phyloP scores from a whole-genome alignment of 2,888 invertebrate genomes.

The Thymelicus sylvestris region DNA sequence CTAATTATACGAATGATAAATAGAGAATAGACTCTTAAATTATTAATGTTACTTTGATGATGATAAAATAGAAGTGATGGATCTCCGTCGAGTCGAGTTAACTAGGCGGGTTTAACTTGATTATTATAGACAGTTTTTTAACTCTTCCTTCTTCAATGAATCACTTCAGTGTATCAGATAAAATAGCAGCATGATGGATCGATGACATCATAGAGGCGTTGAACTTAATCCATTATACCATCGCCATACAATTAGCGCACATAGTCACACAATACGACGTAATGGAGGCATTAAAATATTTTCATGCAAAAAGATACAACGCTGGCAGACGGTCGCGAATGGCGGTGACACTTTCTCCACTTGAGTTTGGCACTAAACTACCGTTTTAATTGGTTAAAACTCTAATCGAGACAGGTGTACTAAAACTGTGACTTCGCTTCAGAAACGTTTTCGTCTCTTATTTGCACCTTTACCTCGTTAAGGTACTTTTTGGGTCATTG shows the following conservation, averaged over 20 bases:
- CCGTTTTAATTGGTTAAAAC: conserved; percentile 15
- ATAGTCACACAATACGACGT: conserved; percentile 51
- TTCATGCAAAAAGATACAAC: conserved; percentile 62
- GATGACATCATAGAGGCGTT: conserved; percentile 48
- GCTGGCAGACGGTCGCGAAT: conserved; percentile 47
- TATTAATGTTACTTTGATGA: too few relatives aligned
- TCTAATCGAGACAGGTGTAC: conserved; percentile 4
- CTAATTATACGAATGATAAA: too few relatives aligned
- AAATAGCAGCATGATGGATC: conserved; percentile 40
- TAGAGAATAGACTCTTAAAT: too few relatives aligned
- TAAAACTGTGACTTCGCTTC: neutral
- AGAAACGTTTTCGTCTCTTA: too few relatives aligned
- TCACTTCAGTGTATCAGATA: neutral
- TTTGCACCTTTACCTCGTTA: neutral
- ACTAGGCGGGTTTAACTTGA: too few relatives aligned
- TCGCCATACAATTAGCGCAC: conserved; percentile 54
- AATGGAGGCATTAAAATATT: conserved; percentile 62
- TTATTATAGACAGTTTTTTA: neutral
- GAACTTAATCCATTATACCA: conserved; percentile 52
- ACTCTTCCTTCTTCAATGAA: neutral
- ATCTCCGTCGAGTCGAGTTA: too few relatives aligned
- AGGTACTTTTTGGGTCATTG: too few relatives aligned
- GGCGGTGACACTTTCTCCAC: conserved; percentile 74
- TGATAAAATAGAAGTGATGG: too few relatives aligned
- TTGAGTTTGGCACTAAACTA: conserved; percentile 65